phyloP scores from a whole-genome alignment of 2,888 invertebrate genomes.

The Dryadula phaetusa region DNA sequence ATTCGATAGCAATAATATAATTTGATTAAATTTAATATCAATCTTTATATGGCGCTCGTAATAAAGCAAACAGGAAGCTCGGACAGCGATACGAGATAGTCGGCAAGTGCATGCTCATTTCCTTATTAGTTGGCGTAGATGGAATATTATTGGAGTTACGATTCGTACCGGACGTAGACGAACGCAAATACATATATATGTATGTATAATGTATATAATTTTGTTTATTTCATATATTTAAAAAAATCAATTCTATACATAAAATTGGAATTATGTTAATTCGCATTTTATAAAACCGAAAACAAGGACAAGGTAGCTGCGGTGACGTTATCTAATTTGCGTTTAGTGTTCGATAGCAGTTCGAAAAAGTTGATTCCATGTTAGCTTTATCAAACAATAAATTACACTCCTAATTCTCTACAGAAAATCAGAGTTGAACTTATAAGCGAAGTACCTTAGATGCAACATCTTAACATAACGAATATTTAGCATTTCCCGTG shows the following conservation, averaged over 20 bases:
- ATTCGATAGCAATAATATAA: conserved; percentile 10
- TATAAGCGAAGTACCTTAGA: not conserved
- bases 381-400: not conserved
- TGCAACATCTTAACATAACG: not conserved
- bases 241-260: not conserved
- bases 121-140: conserved; percentile 55
- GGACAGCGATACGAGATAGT: conserved; percentile 55
- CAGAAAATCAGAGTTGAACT: too few relatives aligned
- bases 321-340: not conserved
- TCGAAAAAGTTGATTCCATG: not conserved
- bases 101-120: conserved; percentile 55
- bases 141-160: conserved; percentile 48
- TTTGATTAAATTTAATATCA: conserved; percentile 39
- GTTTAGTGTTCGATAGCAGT: not conserved
- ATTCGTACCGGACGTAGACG: conserved; percentile 37
- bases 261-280: not conserved
- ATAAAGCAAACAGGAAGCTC: conserved; percentile 51
- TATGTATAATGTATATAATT: conserved; percentile 29
- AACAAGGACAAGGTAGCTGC: not conserved
- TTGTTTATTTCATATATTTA: not conserved
- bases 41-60: conserved; percentile 42
- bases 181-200: conserved; percentile 27
- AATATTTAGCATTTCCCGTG: not conserved
- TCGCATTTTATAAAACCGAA: not conserved
- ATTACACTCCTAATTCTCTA: too few relatives aligned